Conservation (phyloP, 2,113 vertebrate genomes). For the Neomonachus schauinslandi region DNA sequence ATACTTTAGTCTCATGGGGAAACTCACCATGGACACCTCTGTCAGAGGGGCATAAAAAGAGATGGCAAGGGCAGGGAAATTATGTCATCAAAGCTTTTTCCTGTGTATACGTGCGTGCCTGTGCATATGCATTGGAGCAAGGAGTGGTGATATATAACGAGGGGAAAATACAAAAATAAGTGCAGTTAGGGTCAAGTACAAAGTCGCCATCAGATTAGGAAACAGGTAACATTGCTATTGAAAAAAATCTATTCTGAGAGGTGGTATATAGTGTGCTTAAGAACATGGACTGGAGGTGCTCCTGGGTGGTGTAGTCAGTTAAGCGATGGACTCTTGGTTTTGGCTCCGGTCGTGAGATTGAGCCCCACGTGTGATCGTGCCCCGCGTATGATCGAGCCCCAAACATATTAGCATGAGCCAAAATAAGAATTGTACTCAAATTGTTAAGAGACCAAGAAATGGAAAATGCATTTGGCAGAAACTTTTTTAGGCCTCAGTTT, state of each 20-base stretch:
- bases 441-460: not conserved
- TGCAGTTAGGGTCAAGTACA: not conserved
- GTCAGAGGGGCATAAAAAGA: not conserved
- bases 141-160: not conserved
- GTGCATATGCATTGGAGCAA: not conserved
- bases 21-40: not conserved
- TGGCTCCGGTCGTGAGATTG: not conserved
- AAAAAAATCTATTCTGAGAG: not conserved
- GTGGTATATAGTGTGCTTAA: not conserved
- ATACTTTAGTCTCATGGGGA: not conserved
- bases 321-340: not conserved
- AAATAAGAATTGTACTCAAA: slow-evolving; percentile 44
- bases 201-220: slow-evolving; percentile 24
- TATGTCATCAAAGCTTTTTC: not conserved
- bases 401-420: not conserved
- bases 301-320: not conserved
- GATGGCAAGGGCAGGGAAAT: not conserved
- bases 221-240: not conserved
- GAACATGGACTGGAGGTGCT: not conserved
- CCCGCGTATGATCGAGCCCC: not conserved
- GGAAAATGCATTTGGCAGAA: not conserved
- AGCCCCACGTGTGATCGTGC: not conserved
- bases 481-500: slow-evolving; percentile 33
- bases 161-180: slow-evolving; percentile 43
- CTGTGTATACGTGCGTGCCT: not conserved